Conservation (phyloP, 2,113 vertebrate species). For the Xenus cinereus region DNA sequence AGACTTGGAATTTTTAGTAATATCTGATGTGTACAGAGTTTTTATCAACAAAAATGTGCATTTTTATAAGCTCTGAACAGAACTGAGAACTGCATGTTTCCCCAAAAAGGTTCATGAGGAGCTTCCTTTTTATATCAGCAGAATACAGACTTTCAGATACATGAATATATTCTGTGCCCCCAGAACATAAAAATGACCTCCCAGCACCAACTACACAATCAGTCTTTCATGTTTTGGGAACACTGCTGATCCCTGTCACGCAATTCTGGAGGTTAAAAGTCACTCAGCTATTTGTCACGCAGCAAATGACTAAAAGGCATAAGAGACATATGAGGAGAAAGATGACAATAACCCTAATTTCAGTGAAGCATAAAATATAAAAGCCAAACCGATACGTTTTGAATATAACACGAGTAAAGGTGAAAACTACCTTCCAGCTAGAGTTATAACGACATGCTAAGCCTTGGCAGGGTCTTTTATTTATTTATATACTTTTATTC, state of each 20-base stretch:
- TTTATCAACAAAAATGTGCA: not conserved
- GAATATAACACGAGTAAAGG: slow-evolving; percentile 29
- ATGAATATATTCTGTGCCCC: not conserved
- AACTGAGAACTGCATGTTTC: not conserved
- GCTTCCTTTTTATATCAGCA: not conserved
- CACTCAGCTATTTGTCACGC: slow-evolving; percentile 26
- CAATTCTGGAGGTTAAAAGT: slow-evolving; percentile 16
- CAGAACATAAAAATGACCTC: slow-evolving; percentile 15
- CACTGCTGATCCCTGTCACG: not conserved
- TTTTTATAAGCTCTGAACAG: not conserved
- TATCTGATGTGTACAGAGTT: not conserved
- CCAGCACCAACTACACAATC: not conserved
- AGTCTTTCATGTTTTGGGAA: not conserved
- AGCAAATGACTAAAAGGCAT: slow-evolving; percentile 32
- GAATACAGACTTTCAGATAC: not conserved
- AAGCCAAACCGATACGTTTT: slow-evolving; percentile 17
- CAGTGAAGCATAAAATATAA: slow-evolving; percentile 37
- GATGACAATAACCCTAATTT: slow-evolving; percentile 47
- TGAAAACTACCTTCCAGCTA: not conserved
- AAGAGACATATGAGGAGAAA: slow-evolving; percentile 17
- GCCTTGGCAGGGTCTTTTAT: not conserved
- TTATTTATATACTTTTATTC: not conserved
- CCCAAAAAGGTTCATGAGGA: not conserved
- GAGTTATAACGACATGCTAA: not conserved
- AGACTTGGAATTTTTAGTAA: not conserved